Evolutionary conservation across 1,140 invertebrate genomes (phyloP).

Genomic region (Campoletis sonorensis): DNA sequence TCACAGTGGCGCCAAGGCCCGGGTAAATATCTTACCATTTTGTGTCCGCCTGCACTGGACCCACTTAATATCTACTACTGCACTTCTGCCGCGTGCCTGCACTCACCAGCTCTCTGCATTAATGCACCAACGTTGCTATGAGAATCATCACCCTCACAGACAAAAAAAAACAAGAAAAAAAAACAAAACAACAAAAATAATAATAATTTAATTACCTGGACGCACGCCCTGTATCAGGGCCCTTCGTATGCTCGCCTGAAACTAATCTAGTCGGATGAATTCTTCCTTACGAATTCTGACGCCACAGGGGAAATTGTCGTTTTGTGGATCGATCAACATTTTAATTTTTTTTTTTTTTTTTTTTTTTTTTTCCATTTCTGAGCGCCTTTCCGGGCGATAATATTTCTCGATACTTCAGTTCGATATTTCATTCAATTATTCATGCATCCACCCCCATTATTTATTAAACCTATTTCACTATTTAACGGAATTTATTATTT

Average conservation of each 20-base stretch:
- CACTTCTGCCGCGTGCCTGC: slow-evolving; percentile 57
- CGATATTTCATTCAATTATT: too few relatives aligned
- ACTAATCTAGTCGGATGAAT: neutral
- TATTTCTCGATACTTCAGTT: too few relatives aligned
- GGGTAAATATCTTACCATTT: slow-evolving; percentile 74
- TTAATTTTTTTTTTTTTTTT: neutral
- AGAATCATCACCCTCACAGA: slow-evolving; percentile 38
- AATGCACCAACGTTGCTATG: slow-evolving; percentile 49
- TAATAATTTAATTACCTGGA: neutral
- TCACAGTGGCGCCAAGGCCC: slow-evolving; percentile 80
- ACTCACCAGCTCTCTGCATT: slow-evolving; percentile 45
- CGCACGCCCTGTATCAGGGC: neutral
- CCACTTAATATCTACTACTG: slow-evolving; percentile 54
- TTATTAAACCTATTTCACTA: neutral
- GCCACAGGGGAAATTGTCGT: neutral
- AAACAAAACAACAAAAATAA: neutral
- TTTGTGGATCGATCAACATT: neutral
- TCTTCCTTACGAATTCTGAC: slow-evolving; percentile 3
- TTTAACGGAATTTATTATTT: neutral
- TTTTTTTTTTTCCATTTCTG: neutral
- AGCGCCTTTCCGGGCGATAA: too few relatives aligned
- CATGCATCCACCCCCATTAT: too few relatives aligned
- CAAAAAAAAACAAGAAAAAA: neutral
- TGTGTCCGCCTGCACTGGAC: slow-evolving; percentile 73
- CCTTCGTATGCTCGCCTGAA: slow-evolving; percentile 6